Base-by-base conservation (phyloP, 1,140 invertebrate species). In the Papilio polyxenes region DNA sequence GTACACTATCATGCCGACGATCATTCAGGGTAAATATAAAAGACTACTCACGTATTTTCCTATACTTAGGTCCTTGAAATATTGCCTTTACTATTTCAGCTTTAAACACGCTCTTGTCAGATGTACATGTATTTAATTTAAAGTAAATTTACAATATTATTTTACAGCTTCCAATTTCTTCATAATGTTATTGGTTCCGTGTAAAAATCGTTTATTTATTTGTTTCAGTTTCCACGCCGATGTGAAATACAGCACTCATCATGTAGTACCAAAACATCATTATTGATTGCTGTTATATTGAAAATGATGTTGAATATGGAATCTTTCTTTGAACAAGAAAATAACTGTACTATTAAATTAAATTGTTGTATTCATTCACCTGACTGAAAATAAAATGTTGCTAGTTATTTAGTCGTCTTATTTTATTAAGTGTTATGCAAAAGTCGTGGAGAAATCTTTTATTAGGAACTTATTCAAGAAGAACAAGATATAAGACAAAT, bases 1-100 rank as follows among this genome's bases (percentile, higher is more conserved):
- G 96, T 96, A 10, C 93, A 96, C 75, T 69, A 80, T 86, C 94
- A 94, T 1, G 95, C 95, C 59, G 95, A 96, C 85, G 90, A 94
- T 74, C 91, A 94, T 82, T 95, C 91, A 81, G 95, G 95, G 83
- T 90, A 84, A 81, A 65, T 20, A 8, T 1, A 51, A 20, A 59
- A 59, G 56, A 59, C 6, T 53, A 13, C 20, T 59, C n/a, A 8
- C 17, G n/a, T n/a, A 59, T 59, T 59, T 13, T 44, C 40, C 4
- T 53, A 6, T 53, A 6, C 51, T 53, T 15, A 53, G 15, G 1
- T 44, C 40, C 40, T 44, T 44, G 15, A 53, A 53, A 4, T 17
- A 53, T 6, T 51, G 49, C 11, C 0, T 9, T 51, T 11, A 56
- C 17, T 17, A 6, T 56, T 17, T 56, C 5, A 17, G 17, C 5